phyloP scores from a whole-genome alignment of 2,888 invertebrate species.

The Timema podura region DNA sequence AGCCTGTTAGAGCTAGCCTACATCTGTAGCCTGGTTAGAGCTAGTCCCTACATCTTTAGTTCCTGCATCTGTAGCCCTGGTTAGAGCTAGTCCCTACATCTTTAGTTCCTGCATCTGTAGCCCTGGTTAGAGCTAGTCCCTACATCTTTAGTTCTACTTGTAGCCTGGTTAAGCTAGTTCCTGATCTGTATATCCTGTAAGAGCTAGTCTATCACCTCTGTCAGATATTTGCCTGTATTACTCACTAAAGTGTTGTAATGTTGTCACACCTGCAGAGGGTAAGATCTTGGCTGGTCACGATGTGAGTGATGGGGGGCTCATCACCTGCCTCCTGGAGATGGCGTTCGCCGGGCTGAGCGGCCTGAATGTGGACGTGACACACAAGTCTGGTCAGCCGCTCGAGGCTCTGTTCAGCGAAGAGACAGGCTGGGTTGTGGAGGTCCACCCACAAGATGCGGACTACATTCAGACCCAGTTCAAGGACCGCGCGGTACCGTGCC shows the following conservation, averaged over 20 bases:
- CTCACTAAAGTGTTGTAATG: too few relatives aligned
- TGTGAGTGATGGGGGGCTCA: conserved; percentile 92
- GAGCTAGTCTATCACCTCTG: conserved; percentile 24
- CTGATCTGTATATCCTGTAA: conserved; percentile 15
- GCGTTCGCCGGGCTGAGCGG: conserved; percentile 90
- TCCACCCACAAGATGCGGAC: conserved; percentile 52
- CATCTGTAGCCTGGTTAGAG: too few relatives aligned
- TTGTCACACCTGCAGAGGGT: conserved; percentile 49
- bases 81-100: too few relatives aligned
- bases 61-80: too few relatives aligned
- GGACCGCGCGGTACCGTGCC: conserved; percentile 57
- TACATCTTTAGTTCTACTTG: too few relatives aligned
- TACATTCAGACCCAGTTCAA: conserved; percentile 60
- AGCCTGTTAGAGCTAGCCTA: too few relatives aligned
- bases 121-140: too few relatives aligned
- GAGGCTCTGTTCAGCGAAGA: conserved; percentile 80
- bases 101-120: too few relatives aligned
- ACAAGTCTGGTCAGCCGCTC: conserved; percentile 51
- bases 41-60: too few relatives aligned
- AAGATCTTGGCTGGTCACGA: conserved; percentile 86
- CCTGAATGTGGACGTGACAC: conserved; percentile 59
- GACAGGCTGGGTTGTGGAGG: conserved; percentile 79
- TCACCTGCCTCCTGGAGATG: conserved; percentile 91
- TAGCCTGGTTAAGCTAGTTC: too few relatives aligned
- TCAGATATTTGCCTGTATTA: too few relatives aligned